These are phyloP conservation scores for Neria commutata DNA, from an alignment of 2,888 invertebrate genomes.

Conservation along the genomic window DNA sequence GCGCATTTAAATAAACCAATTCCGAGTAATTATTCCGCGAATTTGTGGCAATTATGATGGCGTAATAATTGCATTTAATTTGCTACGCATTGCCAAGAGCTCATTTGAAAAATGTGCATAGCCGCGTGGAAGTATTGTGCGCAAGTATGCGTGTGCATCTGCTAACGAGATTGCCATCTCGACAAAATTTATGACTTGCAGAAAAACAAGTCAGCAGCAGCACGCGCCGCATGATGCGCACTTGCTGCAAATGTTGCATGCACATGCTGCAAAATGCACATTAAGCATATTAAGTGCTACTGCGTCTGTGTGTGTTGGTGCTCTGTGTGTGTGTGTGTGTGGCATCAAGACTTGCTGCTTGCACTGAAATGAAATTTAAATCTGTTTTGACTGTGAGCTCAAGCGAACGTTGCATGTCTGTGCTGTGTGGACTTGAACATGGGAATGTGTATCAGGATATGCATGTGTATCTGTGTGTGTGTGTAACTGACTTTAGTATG, in stretches of 20 bases:
- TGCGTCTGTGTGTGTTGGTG: neutral
- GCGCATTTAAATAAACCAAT: too few species aligned
- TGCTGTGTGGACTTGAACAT: neutral
- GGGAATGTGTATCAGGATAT: neutral
- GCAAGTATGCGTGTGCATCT: too few species aligned
- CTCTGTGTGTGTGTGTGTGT: neutral
- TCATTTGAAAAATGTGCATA: too few species aligned
- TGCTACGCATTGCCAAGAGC: neutral
- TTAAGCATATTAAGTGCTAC: constrained; percentile 8
- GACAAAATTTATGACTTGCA: neutral
- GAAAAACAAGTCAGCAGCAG: neutral
- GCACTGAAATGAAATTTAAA: neutral
- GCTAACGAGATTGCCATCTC: neutral
- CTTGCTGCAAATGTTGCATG: neutral
- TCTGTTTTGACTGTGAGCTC: neutral
- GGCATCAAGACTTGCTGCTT: neutral
- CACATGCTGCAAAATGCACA: neutral
- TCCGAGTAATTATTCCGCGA: too few species aligned
- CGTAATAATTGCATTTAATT: too few species aligned
- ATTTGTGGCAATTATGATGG: too few species aligned
- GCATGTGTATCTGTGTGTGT: neutral
- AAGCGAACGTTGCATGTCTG: neutral
- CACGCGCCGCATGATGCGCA: too few species aligned
- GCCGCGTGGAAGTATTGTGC: too few species aligned
- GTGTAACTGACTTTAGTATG: neutral